These are phyloP conservation scores for Ceyx erithaca DNA, from an alignment of 2,797 vertebrate genomes.

Conservation along the genomic window DNA sequence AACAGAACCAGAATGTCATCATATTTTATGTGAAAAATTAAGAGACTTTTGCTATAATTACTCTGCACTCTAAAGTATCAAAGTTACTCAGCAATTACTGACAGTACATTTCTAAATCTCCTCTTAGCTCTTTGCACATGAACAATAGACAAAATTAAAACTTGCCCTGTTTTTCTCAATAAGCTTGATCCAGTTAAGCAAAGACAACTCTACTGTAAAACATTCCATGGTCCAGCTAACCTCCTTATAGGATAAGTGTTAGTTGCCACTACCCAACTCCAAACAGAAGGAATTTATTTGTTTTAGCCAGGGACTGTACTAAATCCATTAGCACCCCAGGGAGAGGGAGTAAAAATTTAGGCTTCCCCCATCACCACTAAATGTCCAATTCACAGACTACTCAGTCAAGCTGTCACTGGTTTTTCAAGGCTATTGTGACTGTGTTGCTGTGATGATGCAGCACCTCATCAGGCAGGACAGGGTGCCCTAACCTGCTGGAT, in stretches of 20 bases:
- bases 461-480: accelerated
- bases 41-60: background rate
- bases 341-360: background rate
- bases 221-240: accelerated
- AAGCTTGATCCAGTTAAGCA: background rate
- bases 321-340: background rate
- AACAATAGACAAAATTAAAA: background rate
- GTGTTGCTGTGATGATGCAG: background rate
- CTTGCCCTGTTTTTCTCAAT: background rate
- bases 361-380: no score
- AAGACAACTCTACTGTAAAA: background rate
- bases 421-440: background rate
- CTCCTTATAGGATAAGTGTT: background rate
- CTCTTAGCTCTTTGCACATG: background rate
- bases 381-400: background rate
- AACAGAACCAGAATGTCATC: background rate
- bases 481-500: accelerated
- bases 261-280: background rate
- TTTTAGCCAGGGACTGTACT: background rate
- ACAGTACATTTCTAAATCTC: background rate
- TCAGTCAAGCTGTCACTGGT: accelerated
- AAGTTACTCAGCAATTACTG: background rate
- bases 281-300: background rate
- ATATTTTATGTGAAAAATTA: background rate
- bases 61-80: background rate